Conservation (phyloP, 2,888 invertebrate genomes). For the Zelleria hepariella region DNA sequence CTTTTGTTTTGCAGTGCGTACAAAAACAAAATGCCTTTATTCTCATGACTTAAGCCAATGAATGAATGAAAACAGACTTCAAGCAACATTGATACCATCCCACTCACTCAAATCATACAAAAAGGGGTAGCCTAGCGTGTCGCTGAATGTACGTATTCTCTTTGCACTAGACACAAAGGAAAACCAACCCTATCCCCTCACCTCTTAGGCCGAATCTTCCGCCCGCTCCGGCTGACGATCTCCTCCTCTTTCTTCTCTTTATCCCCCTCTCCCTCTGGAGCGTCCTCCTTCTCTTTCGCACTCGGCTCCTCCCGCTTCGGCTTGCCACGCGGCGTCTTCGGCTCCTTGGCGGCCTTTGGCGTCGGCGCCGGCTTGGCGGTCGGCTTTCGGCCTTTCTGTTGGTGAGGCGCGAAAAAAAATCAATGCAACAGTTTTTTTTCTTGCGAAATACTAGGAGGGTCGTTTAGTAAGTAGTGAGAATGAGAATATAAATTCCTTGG, state of each 20-base stretch:
- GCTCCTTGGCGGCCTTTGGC: constrained; percentile 31
- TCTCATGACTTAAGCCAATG: too few species aligned
- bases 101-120: too few species aligned
- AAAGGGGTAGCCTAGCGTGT: too few species aligned
- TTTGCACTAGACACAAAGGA: too few species aligned
- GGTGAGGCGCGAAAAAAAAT: background rate
- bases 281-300: constrained; percentile 17
- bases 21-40: too few species aligned
- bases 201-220: constrained; percentile 81
- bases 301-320: constrained; percentile 40
- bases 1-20: too few species aligned
- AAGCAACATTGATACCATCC: too few species aligned
- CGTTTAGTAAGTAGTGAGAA: too few species aligned
- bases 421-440: background rate
- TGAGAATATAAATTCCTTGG: too few species aligned
- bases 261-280: constrained; percentile 29
- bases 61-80: too few species aligned
- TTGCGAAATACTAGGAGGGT: too few species aligned
- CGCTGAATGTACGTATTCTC: too few species aligned
- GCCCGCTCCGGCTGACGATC: constrained; percentile 78
- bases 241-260: constrained; percentile 58
- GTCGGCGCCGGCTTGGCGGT: constrained; percentile 18
- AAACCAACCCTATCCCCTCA: constrained; percentile 20
- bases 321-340: constrained; percentile 51
- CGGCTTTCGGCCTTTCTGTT: background rate